Conservation (phyloP, 1,140 invertebrate species). For the Hesperophylax magnus region DNA sequence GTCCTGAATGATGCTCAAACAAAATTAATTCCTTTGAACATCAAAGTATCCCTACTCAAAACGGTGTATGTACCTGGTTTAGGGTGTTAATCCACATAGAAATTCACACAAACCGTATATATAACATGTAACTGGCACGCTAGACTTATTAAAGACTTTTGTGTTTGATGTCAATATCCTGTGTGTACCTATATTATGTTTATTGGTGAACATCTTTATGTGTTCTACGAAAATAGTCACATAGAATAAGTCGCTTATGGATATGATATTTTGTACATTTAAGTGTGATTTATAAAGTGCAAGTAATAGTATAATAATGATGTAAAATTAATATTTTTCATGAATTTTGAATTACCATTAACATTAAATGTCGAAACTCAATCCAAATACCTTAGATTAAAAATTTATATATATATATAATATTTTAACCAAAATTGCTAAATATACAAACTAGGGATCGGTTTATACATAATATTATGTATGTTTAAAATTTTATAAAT, state of each 20-base stretch:
- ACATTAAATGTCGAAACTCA: slow-evolving; percentile 26
- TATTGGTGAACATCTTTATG: slow-evolving; percentile 14
- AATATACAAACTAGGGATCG: not conserved
- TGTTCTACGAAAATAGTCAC: slow-evolving; percentile 5
- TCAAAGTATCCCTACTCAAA: too few relatives aligned
- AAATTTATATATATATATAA: not conserved
- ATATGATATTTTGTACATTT: slow-evolving; percentile 12
- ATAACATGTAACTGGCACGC: too few relatives aligned
- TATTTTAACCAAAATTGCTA: slow-evolving; percentile 32
- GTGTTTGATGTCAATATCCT: slow-evolving; percentile 4
- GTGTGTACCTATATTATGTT: not conserved
- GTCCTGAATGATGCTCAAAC: too few relatives aligned
- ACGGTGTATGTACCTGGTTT: too few relatives aligned
- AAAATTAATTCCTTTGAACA: too few relatives aligned
- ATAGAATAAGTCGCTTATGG: not conserved
- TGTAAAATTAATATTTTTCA: slow-evolving; percentile 25
- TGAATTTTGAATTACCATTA: slow-evolving; percentile 12
- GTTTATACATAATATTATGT: slow-evolving; percentile 1
- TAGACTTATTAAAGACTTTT: not conserved
- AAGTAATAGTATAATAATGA: slow-evolving; percentile 22
- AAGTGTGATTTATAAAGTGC: slow-evolving; percentile 31
- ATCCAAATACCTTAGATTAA: slow-evolving; percentile 22
- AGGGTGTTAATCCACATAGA: too few relatives aligned
- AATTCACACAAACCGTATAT: too few relatives aligned
- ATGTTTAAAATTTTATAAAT: slow-evolving; percentile 32